phyloP scores from a whole-genome alignment of 2,888 invertebrate species.

The Gortyna flavago region DNA sequence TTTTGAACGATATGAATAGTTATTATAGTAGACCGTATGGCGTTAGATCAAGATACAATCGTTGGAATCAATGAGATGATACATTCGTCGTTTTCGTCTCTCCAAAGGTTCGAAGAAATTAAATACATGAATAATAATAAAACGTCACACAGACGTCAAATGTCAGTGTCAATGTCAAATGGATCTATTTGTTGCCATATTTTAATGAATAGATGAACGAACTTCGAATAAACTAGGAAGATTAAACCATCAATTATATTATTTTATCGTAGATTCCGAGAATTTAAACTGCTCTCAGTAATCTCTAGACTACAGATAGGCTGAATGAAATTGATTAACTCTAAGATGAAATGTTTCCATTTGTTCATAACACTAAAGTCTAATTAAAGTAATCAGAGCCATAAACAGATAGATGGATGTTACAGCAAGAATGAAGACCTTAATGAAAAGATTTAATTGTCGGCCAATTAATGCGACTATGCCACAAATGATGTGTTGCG shows the following conservation, averaged over 20 bases:
- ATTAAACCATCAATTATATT: too few relatives aligned
- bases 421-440: conserved; percentile 34
- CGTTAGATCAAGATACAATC: neutral
- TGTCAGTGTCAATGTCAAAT: too few relatives aligned
- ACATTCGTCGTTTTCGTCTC: neutral
- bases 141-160: too few relatives aligned
- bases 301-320: neutral
- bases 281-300: neutral
- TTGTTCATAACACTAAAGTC: neutral
- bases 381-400: neutral
- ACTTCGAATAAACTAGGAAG: too few relatives aligned
- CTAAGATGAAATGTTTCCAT: neutral
- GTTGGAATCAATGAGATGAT: neutral
- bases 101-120: neutral
- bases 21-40: neutral
- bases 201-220: too few relatives aligned
- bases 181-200: too few relatives aligned
- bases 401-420: neutral
- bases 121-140: too few relatives aligned
- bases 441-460: conserved; percentile 60
- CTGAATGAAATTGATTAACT: neutral
- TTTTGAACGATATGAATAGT: neutral
- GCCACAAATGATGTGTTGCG: conserved; percentile 56
- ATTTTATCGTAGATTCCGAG: too few relatives aligned
- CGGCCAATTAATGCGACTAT: conserved; percentile 49